phyloP scores from a whole-genome alignment of 2,797 vertebrate genomes.

The Anniella stebbinsi region DNA sequence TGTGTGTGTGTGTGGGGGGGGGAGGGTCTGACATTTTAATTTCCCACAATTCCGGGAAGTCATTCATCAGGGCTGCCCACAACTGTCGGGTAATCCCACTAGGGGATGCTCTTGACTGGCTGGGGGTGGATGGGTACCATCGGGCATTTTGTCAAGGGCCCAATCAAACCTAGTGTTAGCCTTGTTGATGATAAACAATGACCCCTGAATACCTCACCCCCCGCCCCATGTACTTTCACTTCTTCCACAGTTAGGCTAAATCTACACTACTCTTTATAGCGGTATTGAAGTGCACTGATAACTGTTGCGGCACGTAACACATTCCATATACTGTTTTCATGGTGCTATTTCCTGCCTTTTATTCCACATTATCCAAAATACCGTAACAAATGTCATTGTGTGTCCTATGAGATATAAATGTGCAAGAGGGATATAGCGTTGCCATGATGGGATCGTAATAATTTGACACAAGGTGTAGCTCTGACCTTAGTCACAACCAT shows the following conservation, averaged over 20 bases:
- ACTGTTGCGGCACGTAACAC: no score
- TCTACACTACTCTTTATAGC: no score
- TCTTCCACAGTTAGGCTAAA: neutral
- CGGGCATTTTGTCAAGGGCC: neutral
- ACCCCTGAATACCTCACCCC: neutral
- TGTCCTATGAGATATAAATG: no score
- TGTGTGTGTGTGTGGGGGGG: neutral
- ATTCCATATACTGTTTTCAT: no score
- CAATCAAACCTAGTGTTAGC: neutral
- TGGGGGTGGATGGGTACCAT: neutral
- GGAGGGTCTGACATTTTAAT: neutral
- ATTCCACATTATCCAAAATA: no score
- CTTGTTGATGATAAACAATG: neutral
- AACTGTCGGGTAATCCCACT: neutral
- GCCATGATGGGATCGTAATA: no score
- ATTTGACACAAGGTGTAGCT: no score
- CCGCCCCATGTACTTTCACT: neutral
- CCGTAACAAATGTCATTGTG: no score
- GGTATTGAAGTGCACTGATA: no score
- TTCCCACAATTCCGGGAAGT: neutral
- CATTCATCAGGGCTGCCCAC: neutral
- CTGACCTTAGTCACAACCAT: neutral
- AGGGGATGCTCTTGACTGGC: neutral
- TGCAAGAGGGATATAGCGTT: no score
- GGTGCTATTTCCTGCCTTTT: no score